These are phyloP conservation scores for Laticauda colubrina DNA, from an alignment of 2,113 vertebrate genomes.

Conservation along the genomic window DNA sequence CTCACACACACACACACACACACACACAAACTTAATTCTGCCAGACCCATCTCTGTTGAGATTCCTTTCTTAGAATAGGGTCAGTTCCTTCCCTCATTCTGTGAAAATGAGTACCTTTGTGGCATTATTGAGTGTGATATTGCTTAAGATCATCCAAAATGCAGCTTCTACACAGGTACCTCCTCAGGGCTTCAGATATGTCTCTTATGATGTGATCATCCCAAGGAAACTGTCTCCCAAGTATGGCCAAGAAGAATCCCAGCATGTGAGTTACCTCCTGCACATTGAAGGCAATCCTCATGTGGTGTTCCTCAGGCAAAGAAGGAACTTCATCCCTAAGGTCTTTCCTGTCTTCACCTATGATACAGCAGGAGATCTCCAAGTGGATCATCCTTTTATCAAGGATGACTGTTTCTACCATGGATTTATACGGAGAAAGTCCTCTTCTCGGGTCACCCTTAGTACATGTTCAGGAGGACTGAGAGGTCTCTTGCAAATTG, in stretches of 20 bases:
- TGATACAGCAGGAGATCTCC: slow-evolving; percentile 24
- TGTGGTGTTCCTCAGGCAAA: slow-evolving; percentile 38
- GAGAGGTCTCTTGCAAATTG: slow-evolving; percentile 45
- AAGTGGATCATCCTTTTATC: slow-evolving; percentile 44
- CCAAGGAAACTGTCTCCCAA: slow-evolving; percentile 29
- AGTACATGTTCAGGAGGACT: slow-evolving; percentile 52
- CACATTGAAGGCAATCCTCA: slow-evolving; percentile 35
- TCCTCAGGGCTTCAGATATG: not conserved
- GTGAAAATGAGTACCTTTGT: not conserved
- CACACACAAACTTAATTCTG: too few relatives aligned
- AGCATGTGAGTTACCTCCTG: slow-evolving; percentile 42
- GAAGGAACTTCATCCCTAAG: slow-evolving; percentile 27
- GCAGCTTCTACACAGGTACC: not conserved
- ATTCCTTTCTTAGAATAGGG: not conserved
- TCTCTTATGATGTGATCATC: slow-evolving; percentile 40
- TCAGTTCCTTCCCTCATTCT: too few relatives aligned
- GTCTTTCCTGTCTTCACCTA: slow-evolving; percentile 54
- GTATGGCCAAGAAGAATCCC: not conserved
- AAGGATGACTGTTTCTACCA: slow-evolving; percentile 49
- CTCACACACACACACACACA: too few relatives aligned
- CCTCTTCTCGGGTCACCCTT: slow-evolving; percentile 37
- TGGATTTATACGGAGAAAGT: slow-evolving; percentile 39
- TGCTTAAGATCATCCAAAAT: not conserved
- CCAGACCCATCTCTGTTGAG: not conserved
- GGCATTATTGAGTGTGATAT: not conserved